phyloP scores from a whole-genome alignment of 2,797 vertebrate species.

The Todus mexicanus region DNA sequence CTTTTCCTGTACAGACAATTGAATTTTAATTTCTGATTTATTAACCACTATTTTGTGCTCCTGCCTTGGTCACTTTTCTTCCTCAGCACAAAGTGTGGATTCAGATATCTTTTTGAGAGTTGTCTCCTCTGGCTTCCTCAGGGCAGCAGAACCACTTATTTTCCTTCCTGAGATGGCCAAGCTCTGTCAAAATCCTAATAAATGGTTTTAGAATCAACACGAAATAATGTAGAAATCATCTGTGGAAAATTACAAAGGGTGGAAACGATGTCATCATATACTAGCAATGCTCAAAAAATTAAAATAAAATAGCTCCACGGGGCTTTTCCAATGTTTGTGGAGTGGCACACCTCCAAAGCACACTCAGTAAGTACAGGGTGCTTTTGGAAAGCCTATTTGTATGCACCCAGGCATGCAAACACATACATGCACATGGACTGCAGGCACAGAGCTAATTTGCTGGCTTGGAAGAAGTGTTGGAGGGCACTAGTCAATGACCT shows the following conservation, averaged over 20 bases:
- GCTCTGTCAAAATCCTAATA: neutral
- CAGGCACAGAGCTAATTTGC: neutral
- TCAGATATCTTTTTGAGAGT: neutral
- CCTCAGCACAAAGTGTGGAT: neutral
- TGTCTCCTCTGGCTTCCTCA: neutral
- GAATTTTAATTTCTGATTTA: constrained; percentile 26
- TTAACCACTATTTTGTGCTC: neutral
- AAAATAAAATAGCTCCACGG: constrained; percentile 27
- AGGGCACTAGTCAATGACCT: neutral
- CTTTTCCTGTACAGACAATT: neutral
- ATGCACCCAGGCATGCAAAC: neutral
- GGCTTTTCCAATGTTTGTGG: constrained; percentile 56
- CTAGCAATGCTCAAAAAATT: constrained; percentile 40
- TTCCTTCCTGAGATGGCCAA: neutral
- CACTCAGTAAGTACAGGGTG: constrained; percentile 32
- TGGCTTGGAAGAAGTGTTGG: constrained; percentile 9
- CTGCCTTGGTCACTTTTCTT: neutral
- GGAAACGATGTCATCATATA: constrained; percentile 14
- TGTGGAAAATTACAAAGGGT: constrained; percentile 26
- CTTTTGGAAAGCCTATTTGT: constrained; percentile 23
- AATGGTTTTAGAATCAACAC: constrained; percentile 6
- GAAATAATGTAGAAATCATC: constrained; percentile 25
- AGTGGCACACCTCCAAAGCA: constrained; percentile 50
- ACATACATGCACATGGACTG: neutral
- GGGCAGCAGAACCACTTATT: neutral